Conservation (phyloP, 2,113 vertebrate species). For the Pteronura brasiliensis region DNA sequence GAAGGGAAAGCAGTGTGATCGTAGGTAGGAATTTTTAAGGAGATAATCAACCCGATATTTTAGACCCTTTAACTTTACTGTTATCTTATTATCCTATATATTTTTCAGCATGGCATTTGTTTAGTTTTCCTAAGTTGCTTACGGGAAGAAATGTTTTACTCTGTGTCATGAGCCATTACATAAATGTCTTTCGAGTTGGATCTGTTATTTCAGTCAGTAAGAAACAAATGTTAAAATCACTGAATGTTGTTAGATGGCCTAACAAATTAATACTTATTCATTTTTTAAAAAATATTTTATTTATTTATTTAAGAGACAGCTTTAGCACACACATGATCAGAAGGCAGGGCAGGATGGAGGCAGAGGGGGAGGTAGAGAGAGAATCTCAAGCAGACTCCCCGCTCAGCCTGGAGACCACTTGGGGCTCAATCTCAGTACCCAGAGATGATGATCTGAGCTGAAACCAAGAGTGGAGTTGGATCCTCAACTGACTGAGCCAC, state of each 20-base stretch:
- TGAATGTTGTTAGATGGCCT: background rate
- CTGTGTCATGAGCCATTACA: background rate
- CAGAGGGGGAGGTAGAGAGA: background rate
- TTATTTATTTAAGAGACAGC: background rate
- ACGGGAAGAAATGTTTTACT: background rate
- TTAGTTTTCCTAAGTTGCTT: background rate
- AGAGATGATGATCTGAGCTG: background rate
- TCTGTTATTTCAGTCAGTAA: background rate
- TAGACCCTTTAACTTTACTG: background rate
- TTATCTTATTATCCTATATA: background rate
- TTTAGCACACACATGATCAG: background rate
- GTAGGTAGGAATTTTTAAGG: background rate
- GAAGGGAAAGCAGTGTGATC: background rate
- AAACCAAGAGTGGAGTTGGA: background rate
- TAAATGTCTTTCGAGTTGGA: background rate
- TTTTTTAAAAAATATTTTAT: background rate
- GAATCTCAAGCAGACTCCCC: background rate
- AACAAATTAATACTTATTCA: background rate
- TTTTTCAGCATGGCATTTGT: background rate
- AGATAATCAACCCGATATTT: background rate
- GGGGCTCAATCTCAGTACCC: background rate
- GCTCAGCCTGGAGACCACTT: background rate
- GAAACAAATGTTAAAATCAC: background rate
- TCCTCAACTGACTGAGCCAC: background rate
- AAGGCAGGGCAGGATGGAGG: background rate